Base-by-base conservation (phyloP, 2,888 invertebrate genomes). In the Apantesis nais region DNA sequence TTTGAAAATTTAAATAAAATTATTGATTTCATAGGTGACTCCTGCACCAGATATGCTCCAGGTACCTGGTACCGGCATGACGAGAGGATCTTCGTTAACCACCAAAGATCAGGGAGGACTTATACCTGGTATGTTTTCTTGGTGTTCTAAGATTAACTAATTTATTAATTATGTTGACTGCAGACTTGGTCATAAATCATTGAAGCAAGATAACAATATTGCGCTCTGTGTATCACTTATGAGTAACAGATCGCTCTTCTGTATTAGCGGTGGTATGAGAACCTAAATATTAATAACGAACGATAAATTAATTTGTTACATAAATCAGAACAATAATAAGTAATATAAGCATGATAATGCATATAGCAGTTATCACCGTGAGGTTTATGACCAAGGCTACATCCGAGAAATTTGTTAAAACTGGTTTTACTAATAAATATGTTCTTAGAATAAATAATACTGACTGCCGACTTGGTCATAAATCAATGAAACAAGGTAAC, bases 21-120 rank as follows among this genome's bases (percentile, higher is more conserved):
- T 1, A 7, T 64, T 19, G 12, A 16, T 16, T 64, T 29, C 19
- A 19, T 39, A 97, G 94, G 97, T 97, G 41, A 96, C 97, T 0
- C 98, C 98, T 0, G 98, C 98, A 0, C 98, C 98, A 0, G 98
- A 98, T 80, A 97, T 97, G 88, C 93, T 98, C 67, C 96, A 96
- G 75, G 93, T 96, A 0, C 95, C 95, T 0, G 95, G 95, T 39
- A 87, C 90, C 1, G 96, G 95, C 60, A 90, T 96, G 89, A 91
- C 93, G 0, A 86, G 95, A 29, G 95, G 96, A 0, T 81, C 92
- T 0, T 94, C 96, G 2, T 94, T 95, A 74, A 95, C 93, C 39
- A 92, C 92, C 62, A 91, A 91, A 19, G 92, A 95, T 74, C 92
- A 91, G 34, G 91, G 92, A 3, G 95, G 95, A 41, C 85, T 95